These are phyloP conservation scores for Polymixis flavicincta DNA, from an alignment of 2,888 invertebrate genomes.

Conservation along the genomic window DNA sequence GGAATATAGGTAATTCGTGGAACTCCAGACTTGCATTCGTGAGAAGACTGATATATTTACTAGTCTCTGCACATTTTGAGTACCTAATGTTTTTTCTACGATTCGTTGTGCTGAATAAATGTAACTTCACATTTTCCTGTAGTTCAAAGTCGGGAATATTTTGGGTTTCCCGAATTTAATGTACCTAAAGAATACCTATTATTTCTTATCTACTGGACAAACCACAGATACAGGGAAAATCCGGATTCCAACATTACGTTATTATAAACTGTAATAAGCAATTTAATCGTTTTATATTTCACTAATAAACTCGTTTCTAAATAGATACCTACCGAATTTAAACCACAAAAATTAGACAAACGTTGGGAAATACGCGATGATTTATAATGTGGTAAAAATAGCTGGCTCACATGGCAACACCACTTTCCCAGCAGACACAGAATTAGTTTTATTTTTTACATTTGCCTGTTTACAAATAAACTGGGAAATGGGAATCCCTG, in stretches of 20 bases:
- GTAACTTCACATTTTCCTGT: not conserved
- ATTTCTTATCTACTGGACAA: slow-evolving; percentile 18
- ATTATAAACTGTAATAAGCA: slow-evolving; percentile 7
- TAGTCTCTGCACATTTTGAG: not conserved
- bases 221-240: slow-evolving; percentile 12
- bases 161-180: not conserved
- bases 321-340: slow-evolving; percentile 4
- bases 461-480: slow-evolving; percentile 15
- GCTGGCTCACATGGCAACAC: not conserved
- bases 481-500: slow-evolving; percentile 28
- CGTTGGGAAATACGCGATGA: slow-evolving; percentile 35
- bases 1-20: slow-evolving; percentile 10
- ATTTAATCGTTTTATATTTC: not conserved
- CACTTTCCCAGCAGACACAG: slow-evolving; percentile 8
- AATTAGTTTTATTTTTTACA: slow-evolving; percentile 8
- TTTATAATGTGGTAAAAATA: slow-evolving; percentile 25
- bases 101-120: not conserved
- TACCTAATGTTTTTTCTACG: not conserved
- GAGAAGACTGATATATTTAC: not conserved
- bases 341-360: slow-evolving; percentile 21
- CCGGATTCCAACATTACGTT: slow-evolving; percentile 12
- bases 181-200: not conserved
- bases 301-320: not conserved
- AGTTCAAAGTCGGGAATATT: not conserved
- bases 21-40: slow-evolving; percentile 1